These are phyloP conservation scores for Probosciger aterrimus DNA, from an alignment of 2,113 vertebrate species.

Conservation along the genomic window DNA sequence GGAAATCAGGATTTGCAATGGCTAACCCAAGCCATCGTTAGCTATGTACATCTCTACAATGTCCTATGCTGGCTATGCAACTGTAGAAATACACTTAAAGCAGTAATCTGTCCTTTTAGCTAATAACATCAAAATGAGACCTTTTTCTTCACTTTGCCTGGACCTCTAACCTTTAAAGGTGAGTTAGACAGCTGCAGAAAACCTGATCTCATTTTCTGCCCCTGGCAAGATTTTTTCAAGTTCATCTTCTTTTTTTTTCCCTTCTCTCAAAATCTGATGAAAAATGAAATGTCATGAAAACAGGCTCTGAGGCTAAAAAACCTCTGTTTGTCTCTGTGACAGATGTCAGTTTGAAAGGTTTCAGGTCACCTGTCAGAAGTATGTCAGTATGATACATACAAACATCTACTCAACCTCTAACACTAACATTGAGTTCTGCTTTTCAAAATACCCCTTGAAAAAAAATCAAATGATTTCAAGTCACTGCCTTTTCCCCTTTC, in stretches of 20 bases:
- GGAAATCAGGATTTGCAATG: conserved; percentile 62
- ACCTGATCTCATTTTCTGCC: conserved; percentile 84
- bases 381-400: conserved; percentile 75
- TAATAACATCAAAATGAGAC: conserved; percentile 79
- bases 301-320: conserved; percentile 80
- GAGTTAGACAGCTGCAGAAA: conserved; percentile 80
- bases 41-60: conserved; percentile 15
- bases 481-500: conserved; percentile 67
- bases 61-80: conserved; percentile 62
- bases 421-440: conserved; percentile 70
- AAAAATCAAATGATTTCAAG: conserved; percentile 75
- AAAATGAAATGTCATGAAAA: conserved; percentile 88
- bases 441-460: conserved; percentile 75
- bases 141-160: conserved; percentile 74
- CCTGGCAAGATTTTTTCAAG: conserved; percentile 82
- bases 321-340: conserved; percentile 84
- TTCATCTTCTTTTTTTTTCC: conserved; percentile 77
- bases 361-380: conserved; percentile 85
- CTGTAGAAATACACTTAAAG: conserved; percentile 67
- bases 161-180: conserved; percentile 83
- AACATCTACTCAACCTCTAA: conserved; percentile 77
- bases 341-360: conserved; percentile 88
- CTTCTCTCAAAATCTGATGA: conserved; percentile 82
- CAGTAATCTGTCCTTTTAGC: conserved; percentile 73
- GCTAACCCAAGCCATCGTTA: conserved; percentile 35